phyloP scores from a whole-genome alignment of 2,888 invertebrate species.

The Scaptomyza reducta region DNA sequence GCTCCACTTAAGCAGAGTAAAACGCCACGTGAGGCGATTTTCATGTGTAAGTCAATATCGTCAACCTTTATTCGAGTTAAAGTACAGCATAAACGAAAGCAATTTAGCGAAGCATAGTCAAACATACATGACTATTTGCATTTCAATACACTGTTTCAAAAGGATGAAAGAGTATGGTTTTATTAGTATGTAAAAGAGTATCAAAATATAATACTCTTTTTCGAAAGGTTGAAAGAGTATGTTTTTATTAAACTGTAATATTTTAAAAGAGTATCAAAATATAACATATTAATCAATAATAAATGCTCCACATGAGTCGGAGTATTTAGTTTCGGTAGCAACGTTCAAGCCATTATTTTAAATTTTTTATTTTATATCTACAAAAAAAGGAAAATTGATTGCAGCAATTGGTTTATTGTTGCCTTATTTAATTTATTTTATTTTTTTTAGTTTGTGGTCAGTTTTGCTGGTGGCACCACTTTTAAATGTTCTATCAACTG shows the following conservation, averaged over 20 bases:
- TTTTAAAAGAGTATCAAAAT: background rate
- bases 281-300: too few relatives aligned
- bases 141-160: conserved; percentile 15
- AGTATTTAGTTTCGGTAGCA: background rate
- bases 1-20: conserved; percentile 35
- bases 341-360: background rate
- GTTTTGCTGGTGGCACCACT: conserved; percentile 12
- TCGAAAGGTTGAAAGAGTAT: background rate
- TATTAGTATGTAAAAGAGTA: background rate
- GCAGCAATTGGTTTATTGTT: conserved; percentile 1
- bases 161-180: background rate
- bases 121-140: conserved; percentile 1
- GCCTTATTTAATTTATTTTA: background rate
- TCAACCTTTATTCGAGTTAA: conserved; percentile 9
- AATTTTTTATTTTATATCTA: conserved; percentile 16
- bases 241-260: background rate
- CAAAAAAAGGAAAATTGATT: background rate
- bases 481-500: conserved; percentile 16
- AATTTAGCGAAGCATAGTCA: conserved; percentile 9
- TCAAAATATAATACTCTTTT: conserved; percentile 12
- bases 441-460: conserved; percentile 32
- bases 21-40: conserved; percentile 47
- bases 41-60: conserved; percentile 42
- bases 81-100: conserved; percentile 9
- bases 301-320: too few relatives aligned